These are phyloP conservation scores for Gavia stellata DNA, from an alignment of 2,113 vertebrate genomes.

Conservation along the genomic window DNA sequence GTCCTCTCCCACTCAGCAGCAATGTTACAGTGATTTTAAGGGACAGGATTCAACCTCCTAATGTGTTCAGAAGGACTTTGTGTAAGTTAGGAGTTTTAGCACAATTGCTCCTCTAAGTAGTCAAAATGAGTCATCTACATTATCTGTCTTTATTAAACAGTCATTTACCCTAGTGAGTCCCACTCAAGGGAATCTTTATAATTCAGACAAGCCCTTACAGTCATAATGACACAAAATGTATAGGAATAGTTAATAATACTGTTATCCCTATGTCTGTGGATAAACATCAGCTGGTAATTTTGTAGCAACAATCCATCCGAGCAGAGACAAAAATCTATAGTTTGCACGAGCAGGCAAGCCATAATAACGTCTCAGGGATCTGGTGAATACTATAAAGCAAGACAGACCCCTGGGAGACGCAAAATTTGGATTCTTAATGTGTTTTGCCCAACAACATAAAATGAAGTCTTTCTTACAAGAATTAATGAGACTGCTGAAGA, in stretches of 20 bases:
- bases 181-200: conserved; percentile 56
- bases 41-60: conserved; percentile 16
- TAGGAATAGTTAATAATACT: conserved; percentile 38
- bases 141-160: conserved; percentile 66
- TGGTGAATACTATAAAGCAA: neutral
- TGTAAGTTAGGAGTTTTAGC: conserved; percentile 38
- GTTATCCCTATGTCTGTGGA: conserved; percentile 5
- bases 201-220: conserved; percentile 45
- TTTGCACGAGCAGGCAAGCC: neutral
- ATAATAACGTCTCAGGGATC: neutral
- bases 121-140: conserved; percentile 58
- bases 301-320: neutral
- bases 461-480: neutral
- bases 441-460: neutral
- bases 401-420: neutral
- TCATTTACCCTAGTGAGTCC: conserved; percentile 44
- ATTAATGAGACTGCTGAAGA: neutral
- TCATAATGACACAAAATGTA: conserved; percentile 47
- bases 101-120: conserved; percentile 59
- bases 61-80: conserved; percentile 29
- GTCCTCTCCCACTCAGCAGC: neutral
- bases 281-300: conserved; percentile 41
- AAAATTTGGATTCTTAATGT: neutral
- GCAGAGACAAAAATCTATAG: neutral
- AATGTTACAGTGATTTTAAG: neutral